phyloP scores from a whole-genome alignment of 2,888 invertebrate genomes.

The Baccha elongata region DNA sequence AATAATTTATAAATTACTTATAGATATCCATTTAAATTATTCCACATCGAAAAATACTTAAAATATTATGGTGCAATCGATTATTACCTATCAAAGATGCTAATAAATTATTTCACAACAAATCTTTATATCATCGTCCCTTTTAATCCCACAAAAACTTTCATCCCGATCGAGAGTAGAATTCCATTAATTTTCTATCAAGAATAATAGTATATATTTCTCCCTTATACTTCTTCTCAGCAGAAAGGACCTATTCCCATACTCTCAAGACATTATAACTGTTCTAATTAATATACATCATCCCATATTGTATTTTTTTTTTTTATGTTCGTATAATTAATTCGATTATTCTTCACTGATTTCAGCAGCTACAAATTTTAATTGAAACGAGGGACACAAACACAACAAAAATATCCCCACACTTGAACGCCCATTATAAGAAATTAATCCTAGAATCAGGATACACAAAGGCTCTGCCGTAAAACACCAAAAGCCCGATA shows the following conservation, averaged over 20 bases:
- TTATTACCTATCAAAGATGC: conserved; percentile 23
- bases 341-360: conserved; percentile 82
- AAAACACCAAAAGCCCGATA: conserved; percentile 44
- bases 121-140: conserved; percentile 14
- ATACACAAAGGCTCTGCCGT: conserved; percentile 3
- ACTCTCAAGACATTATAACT: conserved; percentile 30
- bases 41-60: conserved; percentile 1
- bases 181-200: conserved; percentile 68
- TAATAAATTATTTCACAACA: conserved; percentile 57
- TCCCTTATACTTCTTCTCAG: neutral
- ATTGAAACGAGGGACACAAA: conserved; percentile 77
- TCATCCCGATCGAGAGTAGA: conserved; percentile 59
- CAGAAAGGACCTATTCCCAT: neutral
- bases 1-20: neutral
- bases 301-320: conserved; percentile 12
- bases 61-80: conserved; percentile 43
- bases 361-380: conserved; percentile 81
- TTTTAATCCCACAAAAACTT: conserved; percentile 42
- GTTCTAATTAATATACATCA: conserved; percentile 44
- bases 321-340: conserved; percentile 78
- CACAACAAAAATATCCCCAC: conserved; percentile 15
- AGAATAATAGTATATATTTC: conserved; percentile 61
- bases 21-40: neutral
- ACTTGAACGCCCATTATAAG: neutral
- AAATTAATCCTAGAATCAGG: conserved; percentile 21